Conservation (phyloP, 2,797 vertebrate species). For the Hipposideros larvatus region DNA sequence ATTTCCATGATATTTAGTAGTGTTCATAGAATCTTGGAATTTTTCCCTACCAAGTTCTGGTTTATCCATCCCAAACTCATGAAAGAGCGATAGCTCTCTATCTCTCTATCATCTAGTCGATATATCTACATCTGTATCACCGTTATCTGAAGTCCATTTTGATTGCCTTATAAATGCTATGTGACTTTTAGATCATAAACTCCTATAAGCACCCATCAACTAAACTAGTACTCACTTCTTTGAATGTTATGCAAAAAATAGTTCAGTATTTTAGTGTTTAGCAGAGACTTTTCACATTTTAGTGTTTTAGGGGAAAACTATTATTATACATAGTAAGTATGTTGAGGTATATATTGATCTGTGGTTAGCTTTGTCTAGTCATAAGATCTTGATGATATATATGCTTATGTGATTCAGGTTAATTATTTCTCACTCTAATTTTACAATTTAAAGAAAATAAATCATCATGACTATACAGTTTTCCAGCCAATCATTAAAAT, state of each 20-base stretch:
- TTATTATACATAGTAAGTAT: neutral
- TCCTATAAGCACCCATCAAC: neutral
- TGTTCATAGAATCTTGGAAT: neutral
- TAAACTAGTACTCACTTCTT: neutral
- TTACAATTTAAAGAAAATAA: neutral
- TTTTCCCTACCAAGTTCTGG: neutral
- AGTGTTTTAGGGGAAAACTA: neutral
- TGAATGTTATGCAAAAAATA: neutral
- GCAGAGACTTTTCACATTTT: neutral
- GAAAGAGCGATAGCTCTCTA: neutral
- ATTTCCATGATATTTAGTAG: neutral
- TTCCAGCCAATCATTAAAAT: slow-evolving; percentile 4
- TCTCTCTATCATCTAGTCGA: neutral
- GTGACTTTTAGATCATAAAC: neutral
- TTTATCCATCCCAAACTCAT: neutral
- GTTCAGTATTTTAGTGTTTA: neutral
- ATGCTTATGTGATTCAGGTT: neutral
- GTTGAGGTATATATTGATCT: neutral
- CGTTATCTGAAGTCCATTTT: neutral
- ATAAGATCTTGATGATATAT: neutral
- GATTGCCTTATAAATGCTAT: neutral
- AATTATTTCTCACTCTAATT: slow-evolving; percentile 36
- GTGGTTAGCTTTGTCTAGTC: neutral
- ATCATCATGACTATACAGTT: neutral
- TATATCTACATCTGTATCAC: neutral